Percentiles rank a stretch among this genome's conserved stretches.
These are phyloP conservation scores for Teleopsis dalmanni DNA, from an alignment of 1,140 invertebrate genomes.

Conservation along the genomic window DNA sequence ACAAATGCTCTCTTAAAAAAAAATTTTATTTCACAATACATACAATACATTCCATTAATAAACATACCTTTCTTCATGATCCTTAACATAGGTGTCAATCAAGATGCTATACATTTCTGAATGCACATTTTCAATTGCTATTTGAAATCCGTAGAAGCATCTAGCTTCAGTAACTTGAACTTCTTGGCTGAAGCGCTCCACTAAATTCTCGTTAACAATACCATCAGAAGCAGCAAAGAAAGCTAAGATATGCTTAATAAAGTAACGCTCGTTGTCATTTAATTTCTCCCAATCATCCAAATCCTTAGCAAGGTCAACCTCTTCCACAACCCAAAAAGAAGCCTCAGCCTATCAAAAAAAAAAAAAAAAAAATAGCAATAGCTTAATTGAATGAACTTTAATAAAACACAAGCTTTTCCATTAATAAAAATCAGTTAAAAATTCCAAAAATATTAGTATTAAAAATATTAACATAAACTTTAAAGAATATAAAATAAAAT, in stretches of 20 bases:
- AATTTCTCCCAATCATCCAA: conserved; percentile 77
- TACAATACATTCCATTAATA: too few relatives aligned
- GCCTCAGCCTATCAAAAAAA: conserved; percentile 67
- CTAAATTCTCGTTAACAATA: conserved; percentile 98
- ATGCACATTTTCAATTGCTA: conserved; percentile 99
- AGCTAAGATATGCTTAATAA: conserved; percentile 95
- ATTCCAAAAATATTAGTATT: too few relatives aligned
- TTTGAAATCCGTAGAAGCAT: conserved; percentile 99
- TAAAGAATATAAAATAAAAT: too few relatives aligned
- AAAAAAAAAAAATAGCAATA: too few relatives aligned
- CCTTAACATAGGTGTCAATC: conserved; percentile 94
- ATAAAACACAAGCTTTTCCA: too few relatives aligned
- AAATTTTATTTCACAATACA: too few relatives aligned
- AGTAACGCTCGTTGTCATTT: conserved; percentile 81
- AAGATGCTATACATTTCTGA: conserved; percentile 99
- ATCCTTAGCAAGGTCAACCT: conserved; percentile 89
- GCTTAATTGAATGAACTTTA: too few relatives aligned
- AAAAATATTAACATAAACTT: too few relatives aligned
- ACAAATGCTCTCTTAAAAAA: conserved; percentile 85
- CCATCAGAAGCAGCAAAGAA: conserved; percentile 99
- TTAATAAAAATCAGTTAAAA: too few relatives aligned
- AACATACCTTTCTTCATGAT: conserved; percentile 77
- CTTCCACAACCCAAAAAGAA: conserved; percentile 98
- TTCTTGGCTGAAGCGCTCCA: conserved; percentile 95
- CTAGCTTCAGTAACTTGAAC: conserved; percentile 95